Conservation (phyloP, 2,797 vertebrate genomes). For the Hoplostethus atlanticus region DNA sequence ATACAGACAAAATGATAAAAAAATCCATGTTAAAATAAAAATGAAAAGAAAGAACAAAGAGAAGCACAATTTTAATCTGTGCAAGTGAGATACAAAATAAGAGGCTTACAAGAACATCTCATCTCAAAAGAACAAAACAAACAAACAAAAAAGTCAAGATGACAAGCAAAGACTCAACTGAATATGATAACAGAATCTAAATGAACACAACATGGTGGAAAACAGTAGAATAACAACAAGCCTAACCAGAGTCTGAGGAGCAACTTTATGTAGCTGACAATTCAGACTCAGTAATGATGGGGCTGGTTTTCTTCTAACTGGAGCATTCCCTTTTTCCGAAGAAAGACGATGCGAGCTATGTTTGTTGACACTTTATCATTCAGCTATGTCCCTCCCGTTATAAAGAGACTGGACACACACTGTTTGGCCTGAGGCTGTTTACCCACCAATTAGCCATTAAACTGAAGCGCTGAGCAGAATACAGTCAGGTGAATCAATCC, state of each 20-base stretch:
- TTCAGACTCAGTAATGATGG: background rate
- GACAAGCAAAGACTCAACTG: conserved; percentile 29
- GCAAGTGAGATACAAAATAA: conserved; percentile 31
- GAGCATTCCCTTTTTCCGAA: background rate
- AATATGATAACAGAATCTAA: conserved; percentile 6
- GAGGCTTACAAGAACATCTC: conserved; percentile 33
- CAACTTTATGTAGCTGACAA: conserved; percentile 3
- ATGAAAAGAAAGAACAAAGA: background rate
- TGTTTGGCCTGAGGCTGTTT: conserved; percentile 6
- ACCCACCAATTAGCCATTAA: conserved; percentile 10
- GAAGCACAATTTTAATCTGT: conserved; percentile 27
- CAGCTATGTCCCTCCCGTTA: background rate
- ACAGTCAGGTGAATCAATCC: conserved; percentile 1
- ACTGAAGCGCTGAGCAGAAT: background rate
- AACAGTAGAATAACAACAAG: conserved; percentile 1
- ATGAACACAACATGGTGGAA: background rate
- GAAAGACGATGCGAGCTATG: background rate
- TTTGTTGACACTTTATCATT: background rate
- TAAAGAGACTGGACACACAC: too few species aligned
- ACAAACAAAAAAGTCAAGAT: conserved; percentile 47
- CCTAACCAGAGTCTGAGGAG: background rate
- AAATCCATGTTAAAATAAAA: background rate
- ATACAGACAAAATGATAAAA: conserved; percentile 8
- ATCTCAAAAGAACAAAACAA: conserved; percentile 43
- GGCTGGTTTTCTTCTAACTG: conserved; percentile 3